A percentile compares a stretch with the other conserved stretches of the same genome.
These are phyloP conservation scores for Acanthaster planci DNA, from an alignment of 35 echinoderm and acorn worm species.

Conservation along the genomic window DNA sequence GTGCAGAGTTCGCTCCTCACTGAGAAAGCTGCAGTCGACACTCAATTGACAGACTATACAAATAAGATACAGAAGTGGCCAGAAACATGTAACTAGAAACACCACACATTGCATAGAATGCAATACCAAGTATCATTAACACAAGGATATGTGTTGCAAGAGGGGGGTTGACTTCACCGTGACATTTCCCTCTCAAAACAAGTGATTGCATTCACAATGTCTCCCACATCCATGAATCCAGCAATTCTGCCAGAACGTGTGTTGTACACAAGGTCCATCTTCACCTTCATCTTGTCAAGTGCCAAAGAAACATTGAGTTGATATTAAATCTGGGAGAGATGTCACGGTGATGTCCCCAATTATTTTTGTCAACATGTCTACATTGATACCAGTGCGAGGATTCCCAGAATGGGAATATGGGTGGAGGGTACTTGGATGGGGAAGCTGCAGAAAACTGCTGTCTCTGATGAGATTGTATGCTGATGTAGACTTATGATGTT, in stretches of 20 bases:
- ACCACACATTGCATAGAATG: conserved; percentile 36
- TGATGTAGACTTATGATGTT: conserved; percentile 39
- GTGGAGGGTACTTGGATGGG: neutral
- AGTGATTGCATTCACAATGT: conserved; percentile 23
- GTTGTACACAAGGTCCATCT: conserved; percentile 41
- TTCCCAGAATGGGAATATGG: conserved; percentile 6
- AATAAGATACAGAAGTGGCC: too few relatives aligned
- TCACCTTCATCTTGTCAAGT: conserved; percentile 64
- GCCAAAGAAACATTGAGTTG: conserved; percentile 35
- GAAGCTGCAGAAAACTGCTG: neutral
- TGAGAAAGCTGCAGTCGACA: too few relatives aligned
- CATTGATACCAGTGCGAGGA: conserved; percentile 14
- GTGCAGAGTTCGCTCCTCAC: too few relatives aligned
- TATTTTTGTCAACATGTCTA: conserved; percentile 13
- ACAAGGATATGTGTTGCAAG: conserved; percentile 49
- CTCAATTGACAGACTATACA: too few relatives aligned
- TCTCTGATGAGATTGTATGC: too few relatives aligned
- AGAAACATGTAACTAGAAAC: conserved; percentile 25
- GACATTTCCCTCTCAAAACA: neutral
- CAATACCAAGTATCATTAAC: conserved; percentile 56
- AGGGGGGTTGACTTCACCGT: neutral
- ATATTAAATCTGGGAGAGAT: neutral
- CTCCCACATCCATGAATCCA: conserved; percentile 51
- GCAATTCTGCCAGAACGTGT: conserved; percentile 18
- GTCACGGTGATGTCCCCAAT: neutral